Percentiles rank a stretch among this genome's conserved stretches.
These are phyloP conservation scores for Camponotus pennsylvanicus DNA, from an alignment of 1,140 invertebrate species.

Conservation along the genomic window DNA sequence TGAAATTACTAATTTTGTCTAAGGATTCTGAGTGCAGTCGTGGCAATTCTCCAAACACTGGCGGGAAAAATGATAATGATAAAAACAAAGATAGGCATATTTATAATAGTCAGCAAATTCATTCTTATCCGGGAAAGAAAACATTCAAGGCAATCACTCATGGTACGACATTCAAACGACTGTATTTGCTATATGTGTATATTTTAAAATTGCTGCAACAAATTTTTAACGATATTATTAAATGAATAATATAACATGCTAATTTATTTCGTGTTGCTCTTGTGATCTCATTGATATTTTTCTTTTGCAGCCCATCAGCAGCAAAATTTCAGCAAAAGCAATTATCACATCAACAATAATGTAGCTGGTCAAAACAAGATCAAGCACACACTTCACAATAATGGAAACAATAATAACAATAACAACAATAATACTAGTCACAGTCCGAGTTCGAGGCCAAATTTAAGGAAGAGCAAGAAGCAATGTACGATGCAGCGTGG, in stretches of 20 bases:
- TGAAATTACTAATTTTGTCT: constrained; percentile 48
- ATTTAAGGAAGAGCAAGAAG: constrained; percentile 83
- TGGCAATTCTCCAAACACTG: constrained; percentile 84
- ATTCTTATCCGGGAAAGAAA: constrained; percentile 83
- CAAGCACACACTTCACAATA: constrained; percentile 80
- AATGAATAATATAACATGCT: constrained; percentile 42
- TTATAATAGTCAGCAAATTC: constrained; percentile 82
- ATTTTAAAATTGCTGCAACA: background rate
- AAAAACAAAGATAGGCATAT: constrained; percentile 82
- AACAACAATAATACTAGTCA: constrained; percentile 79
- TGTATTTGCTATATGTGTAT: constrained; percentile 15
- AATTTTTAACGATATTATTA: constrained; percentile 56
- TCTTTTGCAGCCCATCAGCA: constrained; percentile 80
- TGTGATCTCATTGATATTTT: background rate
- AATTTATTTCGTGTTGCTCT: background rate
- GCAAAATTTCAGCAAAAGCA: constrained; percentile 78
- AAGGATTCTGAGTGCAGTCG: constrained; percentile 86
- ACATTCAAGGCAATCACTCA: constrained; percentile 82
- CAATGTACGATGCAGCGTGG: constrained; percentile 79
- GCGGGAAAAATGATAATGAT: constrained; percentile 80
- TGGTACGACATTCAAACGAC: constrained; percentile 73
- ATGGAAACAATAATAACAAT: constrained; percentile 78
- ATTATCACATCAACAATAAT: constrained; percentile 83
- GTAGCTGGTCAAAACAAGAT: constrained; percentile 80
- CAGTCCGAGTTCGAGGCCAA: constrained; percentile 79